Conservation (phyloP, 2,888 invertebrate genomes). For the Nineta flava region DNA sequence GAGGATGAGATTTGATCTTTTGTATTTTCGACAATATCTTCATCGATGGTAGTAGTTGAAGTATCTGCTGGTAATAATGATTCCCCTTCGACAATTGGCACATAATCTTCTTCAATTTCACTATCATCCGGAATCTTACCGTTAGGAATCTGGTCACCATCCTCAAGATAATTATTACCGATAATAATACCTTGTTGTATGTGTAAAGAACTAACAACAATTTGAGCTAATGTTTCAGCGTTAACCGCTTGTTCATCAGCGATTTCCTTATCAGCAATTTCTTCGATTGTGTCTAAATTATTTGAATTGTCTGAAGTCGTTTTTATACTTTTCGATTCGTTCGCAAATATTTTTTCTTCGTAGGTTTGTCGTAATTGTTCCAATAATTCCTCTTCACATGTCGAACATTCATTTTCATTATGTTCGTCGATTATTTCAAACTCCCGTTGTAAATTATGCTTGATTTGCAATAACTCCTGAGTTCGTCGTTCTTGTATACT, state of each 20-base stretch:
- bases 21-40: too few species aligned
- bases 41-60: too few species aligned
- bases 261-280: background rate
- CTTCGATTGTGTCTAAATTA: background rate
- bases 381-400: slow-evolving; percentile 6
- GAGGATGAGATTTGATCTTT: too few species aligned
- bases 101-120: too few species aligned
- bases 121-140: too few species aligned
- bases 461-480: slow-evolving; percentile 2
- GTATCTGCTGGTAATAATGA: too few species aligned
- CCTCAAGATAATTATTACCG: too few species aligned
- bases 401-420: slow-evolving; percentile 10
- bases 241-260: background rate
- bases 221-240: too few species aligned
- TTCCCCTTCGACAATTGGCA: too few species aligned
- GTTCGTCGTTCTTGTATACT: slow-evolving; percentile 8
- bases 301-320: background rate
- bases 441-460: slow-evolving; percentile 1
- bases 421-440: slow-evolving; percentile 6
- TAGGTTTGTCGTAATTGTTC: slow-evolving; percentile 2
- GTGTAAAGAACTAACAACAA: too few species aligned
- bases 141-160: too few species aligned
- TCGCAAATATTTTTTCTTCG: background rate
- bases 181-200: too few species aligned
- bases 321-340: background rate